phyloP scores from a whole-genome alignment of 2,113 vertebrate species.

The Craseonycteris thonglongyai region DNA sequence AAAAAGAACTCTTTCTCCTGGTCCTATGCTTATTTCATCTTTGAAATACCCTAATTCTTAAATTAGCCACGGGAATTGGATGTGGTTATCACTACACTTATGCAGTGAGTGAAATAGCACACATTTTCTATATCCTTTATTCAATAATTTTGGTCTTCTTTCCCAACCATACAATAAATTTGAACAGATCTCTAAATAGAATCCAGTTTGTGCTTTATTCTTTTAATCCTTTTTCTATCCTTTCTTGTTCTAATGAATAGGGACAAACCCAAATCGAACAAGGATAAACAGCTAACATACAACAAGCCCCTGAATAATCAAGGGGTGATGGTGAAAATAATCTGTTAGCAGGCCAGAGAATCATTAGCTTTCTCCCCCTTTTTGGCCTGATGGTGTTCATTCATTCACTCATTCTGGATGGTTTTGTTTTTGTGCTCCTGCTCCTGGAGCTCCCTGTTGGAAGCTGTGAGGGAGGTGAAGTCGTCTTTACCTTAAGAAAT shows the following conservation, averaged over 20 bases:
- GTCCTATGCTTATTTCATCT: not conserved
- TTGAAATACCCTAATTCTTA: not conserved
- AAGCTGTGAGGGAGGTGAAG: not conserved
- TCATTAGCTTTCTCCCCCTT: not conserved
- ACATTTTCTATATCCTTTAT: not conserved
- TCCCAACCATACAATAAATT: not conserved
- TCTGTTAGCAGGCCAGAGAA: not conserved
- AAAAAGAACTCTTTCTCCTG: not conserved
- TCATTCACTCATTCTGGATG: not conserved
- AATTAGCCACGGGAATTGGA: not conserved
- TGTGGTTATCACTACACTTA: not conserved
- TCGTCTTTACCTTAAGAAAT: not conserved
- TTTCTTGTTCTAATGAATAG: not conserved
- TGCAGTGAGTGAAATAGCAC: not conserved
- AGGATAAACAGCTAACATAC: not conserved
- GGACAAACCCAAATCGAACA: not conserved
- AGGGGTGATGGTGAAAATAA: not conserved
- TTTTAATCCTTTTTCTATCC: not conserved
- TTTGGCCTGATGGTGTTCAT: not conserved
- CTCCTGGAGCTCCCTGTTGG: not conserved
- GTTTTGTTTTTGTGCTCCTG: not conserved
- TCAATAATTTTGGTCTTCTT: not conserved
- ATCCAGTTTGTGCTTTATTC: not conserved
- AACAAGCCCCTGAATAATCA: not conserved
- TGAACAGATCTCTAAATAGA: not conserved